phyloP scores from a whole-genome alignment of 2,113 vertebrate species.

The Dasyurus viverrinus region DNA sequence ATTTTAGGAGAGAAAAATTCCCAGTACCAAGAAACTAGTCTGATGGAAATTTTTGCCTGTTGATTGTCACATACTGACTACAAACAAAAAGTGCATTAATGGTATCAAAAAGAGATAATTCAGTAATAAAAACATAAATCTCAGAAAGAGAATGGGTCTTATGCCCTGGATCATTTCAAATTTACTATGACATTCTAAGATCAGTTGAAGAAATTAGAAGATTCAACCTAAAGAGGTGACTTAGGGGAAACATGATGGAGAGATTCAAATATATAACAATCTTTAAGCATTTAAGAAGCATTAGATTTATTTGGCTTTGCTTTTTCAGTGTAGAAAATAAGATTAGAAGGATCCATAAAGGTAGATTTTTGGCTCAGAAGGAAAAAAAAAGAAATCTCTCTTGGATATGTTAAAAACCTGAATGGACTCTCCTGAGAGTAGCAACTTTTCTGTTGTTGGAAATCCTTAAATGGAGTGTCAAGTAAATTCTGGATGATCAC shows the following conservation, averaged over 20 bases:
- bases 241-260: not conserved
- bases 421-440: not conserved
- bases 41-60: conserved; percentile 8
- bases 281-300: not conserved
- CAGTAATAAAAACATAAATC: not conserved
- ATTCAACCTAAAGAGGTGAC: not conserved
- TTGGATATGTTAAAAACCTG: not conserved
- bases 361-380: not conserved
- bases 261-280: not conserved
- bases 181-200: not conserved
- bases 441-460: not conserved
- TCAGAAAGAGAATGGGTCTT: not conserved
- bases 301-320: not conserved
- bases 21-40: not conserved
- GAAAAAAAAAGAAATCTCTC: not conserved
- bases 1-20: not conserved
- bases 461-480: not conserved
- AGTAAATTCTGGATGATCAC: not conserved
- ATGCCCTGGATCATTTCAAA: not conserved
- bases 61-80: not conserved
- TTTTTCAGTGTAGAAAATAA: not conserved
- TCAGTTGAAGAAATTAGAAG: not conserved
- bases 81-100: not conserved
- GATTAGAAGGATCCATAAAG: not conserved
- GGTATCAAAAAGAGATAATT: not conserved